Evolutionary conservation across 2,113 vertebrate genomes (phyloP), one percentile per base, ranked within the genome.

Genomic region (Gambusia holbrooki): DNA sequence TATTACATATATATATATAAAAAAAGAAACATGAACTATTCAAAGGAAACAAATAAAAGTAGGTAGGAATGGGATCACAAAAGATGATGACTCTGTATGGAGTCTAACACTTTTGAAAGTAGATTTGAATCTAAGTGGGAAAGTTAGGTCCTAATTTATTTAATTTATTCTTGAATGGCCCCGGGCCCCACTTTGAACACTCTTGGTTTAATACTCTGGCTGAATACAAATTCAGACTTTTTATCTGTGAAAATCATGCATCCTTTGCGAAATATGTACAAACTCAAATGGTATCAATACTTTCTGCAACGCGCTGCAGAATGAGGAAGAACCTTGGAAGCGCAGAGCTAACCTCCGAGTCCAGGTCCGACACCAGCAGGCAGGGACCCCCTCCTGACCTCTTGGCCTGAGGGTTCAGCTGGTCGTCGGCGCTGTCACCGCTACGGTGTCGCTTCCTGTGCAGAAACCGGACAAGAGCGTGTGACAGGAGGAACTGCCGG

Each of bases 401-500:
- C 76, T 99, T 99, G 67, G 93, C 96, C 92, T 97, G 96, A 0
- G 96, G 96, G 69, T 76, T 91, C 66, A 94, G 86, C 78, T 96
- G 95, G 68, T 86, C 88, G 4, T 97, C 96, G 3, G 97, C 97
- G n/a, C 96, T 96, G 69, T 73, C 92, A 80, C 96, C 95, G 80
- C 96, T 96, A 82, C 95, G 95, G 62, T 94, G 95, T 68, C 98
- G 95, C 89, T 99, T 99, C 93, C 98, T 99, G 92, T 66, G 64
- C n/a, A 73, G 66, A 67, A 40, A 80, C 40, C 40, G 28, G 37
- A 58, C 40, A 27, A 54, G 48, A 61, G 13, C 30, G 30, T 71
- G 74, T 77, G 82, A 81, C 60, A 80, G 71, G 63, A 66, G 75
- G 17, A 15, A 2, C 72, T 73, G 74, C 68, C 64, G 76, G 62